Percentiles rank a stretch among this genome's conserved stretches.
Evolutionary conservation across 2,888 invertebrate genomes (phyloP).

Genomic region (Orthonychiurus folsomi): DNA sequence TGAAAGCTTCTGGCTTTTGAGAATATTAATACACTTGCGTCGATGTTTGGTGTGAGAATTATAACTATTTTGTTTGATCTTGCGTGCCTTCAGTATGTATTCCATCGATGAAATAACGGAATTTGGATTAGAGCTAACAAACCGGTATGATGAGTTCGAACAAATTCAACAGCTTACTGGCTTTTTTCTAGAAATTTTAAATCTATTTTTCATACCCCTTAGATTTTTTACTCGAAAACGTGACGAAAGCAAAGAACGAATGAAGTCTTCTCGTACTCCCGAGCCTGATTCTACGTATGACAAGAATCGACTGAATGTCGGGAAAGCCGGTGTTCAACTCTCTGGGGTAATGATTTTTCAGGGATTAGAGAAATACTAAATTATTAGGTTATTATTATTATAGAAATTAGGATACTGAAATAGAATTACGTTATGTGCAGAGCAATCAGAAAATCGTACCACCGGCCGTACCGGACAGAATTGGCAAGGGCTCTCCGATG

Average conservation of each 20-base stretch:
- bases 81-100: slow-evolving; percentile 30
- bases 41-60: too few relatives aligned
- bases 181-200: slow-evolving; percentile 13
- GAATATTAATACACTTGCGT: too few relatives aligned
- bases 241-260: slow-evolving; percentile 29
- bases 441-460: slow-evolving; percentile 54
- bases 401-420: neutral
- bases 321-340: slow-evolving; percentile 34
- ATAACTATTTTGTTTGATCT: too few relatives aligned
- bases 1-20: too few relatives aligned
- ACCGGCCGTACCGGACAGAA: slow-evolving; percentile 57
- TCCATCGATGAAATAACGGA: slow-evolving; percentile 40
- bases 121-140: slow-evolving; percentile 38
- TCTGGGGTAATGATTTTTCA: slow-evolving; percentile 29
- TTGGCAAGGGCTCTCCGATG: slow-evolving; percentile 57
- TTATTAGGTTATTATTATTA: neutral
- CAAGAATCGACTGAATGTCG: slow-evolving; percentile 20
- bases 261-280: slow-evolving; percentile 35
- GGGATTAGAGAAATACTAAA: too few relatives aligned
- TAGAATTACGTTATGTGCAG: slow-evolving; percentile 16
- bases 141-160: slow-evolving; percentile 28
- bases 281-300: slow-evolving; percentile 33
- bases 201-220: slow-evolving; percentile 2
- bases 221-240: slow-evolving; percentile 39
- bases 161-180: neutral